Conservation (phyloP, 1,140 invertebrate genomes). For the Scaptomyza hsui region DNA sequence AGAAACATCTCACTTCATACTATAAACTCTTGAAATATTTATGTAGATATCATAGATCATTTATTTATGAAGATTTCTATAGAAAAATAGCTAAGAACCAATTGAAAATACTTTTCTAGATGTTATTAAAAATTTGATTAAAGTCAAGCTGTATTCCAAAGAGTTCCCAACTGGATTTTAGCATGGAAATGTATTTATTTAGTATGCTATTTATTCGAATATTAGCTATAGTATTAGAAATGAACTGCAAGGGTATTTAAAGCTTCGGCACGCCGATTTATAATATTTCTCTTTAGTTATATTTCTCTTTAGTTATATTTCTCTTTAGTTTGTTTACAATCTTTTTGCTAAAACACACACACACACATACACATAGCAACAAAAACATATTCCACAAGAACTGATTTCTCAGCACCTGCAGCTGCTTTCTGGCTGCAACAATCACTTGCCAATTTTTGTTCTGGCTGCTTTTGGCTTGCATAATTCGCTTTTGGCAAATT, state of each 20-base stretch:
- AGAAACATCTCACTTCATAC: background rate
- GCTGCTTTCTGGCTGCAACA: background rate
- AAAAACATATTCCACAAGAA: background rate
- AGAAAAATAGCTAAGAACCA: too few relatives aligned
- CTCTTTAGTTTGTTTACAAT: constrained; percentile 3
- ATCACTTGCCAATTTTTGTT: background rate
- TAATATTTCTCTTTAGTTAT: background rate
- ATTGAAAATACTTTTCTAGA: too few relatives aligned
- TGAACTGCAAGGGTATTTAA: constrained; percentile 13
- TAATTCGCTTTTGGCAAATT: background rate
- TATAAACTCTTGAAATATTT: constrained; percentile 16
- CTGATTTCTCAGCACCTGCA: constrained; percentile 12
- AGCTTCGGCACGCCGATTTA: background rate
- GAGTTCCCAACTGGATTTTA: too few relatives aligned
- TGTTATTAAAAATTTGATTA: too few relatives aligned
- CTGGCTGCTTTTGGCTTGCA: constrained; percentile 14
- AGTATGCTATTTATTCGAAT: too few relatives aligned
- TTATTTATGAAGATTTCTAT: too few relatives aligned
- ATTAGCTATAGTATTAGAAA: background rate
- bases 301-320: background rate
- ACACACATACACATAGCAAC: background rate
- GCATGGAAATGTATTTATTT: too few relatives aligned
- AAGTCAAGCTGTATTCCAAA: too few relatives aligned
- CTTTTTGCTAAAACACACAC: background rate
- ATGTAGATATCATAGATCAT: background rate